Evolutionary conservation across 2,797 vertebrate genomes (phyloP).

Genomic region (Anniella stebbinsi): DNA sequence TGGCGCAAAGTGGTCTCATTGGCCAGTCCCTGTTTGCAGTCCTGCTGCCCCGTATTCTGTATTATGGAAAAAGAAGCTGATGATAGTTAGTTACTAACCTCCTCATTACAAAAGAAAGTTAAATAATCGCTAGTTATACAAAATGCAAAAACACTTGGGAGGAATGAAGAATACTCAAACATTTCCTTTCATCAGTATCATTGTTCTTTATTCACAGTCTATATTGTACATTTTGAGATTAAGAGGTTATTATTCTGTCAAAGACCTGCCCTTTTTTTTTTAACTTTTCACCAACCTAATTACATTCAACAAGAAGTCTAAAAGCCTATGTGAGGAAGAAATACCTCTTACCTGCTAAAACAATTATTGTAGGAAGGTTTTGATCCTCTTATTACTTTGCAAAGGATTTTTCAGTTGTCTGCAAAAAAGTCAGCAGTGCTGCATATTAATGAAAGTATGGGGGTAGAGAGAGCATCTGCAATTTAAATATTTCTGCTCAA

Average conservation of each 20-base stretch:
- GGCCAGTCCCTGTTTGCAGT: no score
- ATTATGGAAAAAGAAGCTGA: neutral
- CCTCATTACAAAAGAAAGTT: neutral
- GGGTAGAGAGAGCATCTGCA: constrained; percentile 40
- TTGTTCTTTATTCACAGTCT: constrained; percentile 41
- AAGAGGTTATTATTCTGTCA: constrained; percentile 56
- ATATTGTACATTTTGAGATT: constrained; percentile 52
- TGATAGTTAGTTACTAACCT: constrained; percentile 40
- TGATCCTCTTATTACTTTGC: constrained; percentile 57
- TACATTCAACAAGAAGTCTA: constrained; percentile 59
- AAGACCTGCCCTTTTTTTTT: constrained; percentile 50
- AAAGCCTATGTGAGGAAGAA: constrained; percentile 49
- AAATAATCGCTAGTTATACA: constrained; percentile 44
- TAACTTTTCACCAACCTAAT: constrained; percentile 59
- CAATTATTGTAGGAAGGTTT: constrained; percentile 62
- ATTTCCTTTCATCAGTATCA: constrained; percentile 38
- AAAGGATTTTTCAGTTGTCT: constrained; percentile 40
- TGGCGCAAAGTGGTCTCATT: no score
- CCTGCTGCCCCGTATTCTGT: neutral
- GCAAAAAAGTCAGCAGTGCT: constrained; percentile 36
- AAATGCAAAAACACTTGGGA: constrained; percentile 25
- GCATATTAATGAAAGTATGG: constrained; percentile 60
- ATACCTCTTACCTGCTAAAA: constrained; percentile 56
- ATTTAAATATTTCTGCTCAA: constrained; percentile 54
- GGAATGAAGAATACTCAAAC: constrained; percentile 47